Conservation (phyloP, 2,113 vertebrate species). For the Strigops habroptila region DNA sequence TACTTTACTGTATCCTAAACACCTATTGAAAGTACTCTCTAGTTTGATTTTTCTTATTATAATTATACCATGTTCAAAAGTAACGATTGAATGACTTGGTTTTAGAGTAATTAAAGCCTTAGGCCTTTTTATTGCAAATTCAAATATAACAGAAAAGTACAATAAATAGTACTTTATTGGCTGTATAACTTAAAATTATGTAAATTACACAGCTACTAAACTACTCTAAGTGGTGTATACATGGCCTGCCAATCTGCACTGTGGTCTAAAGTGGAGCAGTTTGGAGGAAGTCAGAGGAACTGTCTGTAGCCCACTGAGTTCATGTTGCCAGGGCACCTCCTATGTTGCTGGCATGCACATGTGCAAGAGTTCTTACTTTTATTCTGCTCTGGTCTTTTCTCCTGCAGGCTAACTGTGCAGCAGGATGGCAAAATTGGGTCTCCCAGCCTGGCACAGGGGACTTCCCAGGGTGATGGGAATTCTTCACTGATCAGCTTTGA, state of each 20-base stretch:
- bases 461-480: not conserved
- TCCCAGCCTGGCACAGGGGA: not conserved
- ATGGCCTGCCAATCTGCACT: not conserved
- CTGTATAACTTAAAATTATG: slow-evolving; percentile 44
- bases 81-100: not conserved
- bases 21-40: not conserved
- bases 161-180: slow-evolving; percentile 28
- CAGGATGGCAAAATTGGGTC: not conserved
- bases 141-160: slow-evolving; percentile 10
- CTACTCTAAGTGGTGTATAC: not conserved
- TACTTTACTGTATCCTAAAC: not conserved
- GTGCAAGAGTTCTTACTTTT: not conserved
- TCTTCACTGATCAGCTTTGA: not conserved
- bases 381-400: not conserved
- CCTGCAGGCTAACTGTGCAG: not conserved
- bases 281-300: not conserved
- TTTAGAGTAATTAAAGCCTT: slow-evolving; percentile 16
- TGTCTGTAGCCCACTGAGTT: not conserved
- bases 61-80: slow-evolving; percentile 25
- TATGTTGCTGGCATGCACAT: rapidly evolving
- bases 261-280: not conserved
- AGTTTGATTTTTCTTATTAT: slow-evolving; percentile 20
- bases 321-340: not conserved
- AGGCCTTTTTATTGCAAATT: slow-evolving; percentile 29
- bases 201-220: slow-evolving; percentile 19